Base-by-base conservation (phyloP, 2,888 invertebrate species). In the Clanis bilineata region DNA sequence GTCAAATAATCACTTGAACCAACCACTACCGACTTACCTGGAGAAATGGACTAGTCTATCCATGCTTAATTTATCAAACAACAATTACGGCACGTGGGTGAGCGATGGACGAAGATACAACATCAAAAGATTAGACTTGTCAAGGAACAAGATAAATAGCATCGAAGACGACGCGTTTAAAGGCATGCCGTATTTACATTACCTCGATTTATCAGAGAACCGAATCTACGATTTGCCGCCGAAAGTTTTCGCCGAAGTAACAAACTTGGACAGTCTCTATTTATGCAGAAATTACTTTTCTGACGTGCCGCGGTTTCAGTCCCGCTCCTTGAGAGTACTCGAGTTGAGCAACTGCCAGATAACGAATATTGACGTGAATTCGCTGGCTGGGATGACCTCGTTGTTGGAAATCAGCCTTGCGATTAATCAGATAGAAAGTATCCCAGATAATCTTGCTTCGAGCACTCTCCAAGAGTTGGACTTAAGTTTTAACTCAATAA, bases 131-230 rank as follows among this genome's bases (percentile, higher is more conserved):
- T 71, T 96, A n/a, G 95, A 95, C 74, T 78, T 96, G 56, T 95
- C 95, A 0, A 90, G 91, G 44, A 96, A 96, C 76, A 93, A 94
- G 58, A 93, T 96, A 56, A 93, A 90, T 39, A 80, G 76, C 1
- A 85, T 96, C 21, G 94, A 94, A 47, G 82, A 86, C 47, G 91
- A 92, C 59, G 93, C 95, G 0, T 96, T 96, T 75, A 80, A 77
- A 21, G 90, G 88, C 45, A 82, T 95, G 66, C 82, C 90, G 41
- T 83, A 90, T 57, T 80, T 96, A 36, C 89, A 91, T 57, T 83
- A 83, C 28, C 80, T 96, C 15, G 95, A 96, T 80, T 83, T 96
- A 71, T 95, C 96, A 0, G 94, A 93, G 71, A 96, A 96, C 77
- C 93, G 94, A 79, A 89, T 96, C 56, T 86, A 92, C 12, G 79